Base-by-base conservation (phyloP, 2,113 vertebrate genomes). In the Labeo rohita region DNA sequence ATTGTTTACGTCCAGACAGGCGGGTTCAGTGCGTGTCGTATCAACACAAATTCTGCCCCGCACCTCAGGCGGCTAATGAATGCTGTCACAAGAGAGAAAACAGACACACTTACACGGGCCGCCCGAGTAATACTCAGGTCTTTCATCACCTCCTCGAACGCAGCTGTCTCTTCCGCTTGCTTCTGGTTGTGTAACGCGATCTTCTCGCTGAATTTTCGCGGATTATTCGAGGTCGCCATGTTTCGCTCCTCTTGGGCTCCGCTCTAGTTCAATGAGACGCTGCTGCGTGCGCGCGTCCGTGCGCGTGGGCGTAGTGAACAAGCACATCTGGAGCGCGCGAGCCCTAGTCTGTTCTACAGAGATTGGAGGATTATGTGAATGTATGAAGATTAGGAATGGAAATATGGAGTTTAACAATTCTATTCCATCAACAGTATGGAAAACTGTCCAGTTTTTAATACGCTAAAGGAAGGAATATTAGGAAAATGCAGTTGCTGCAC, bases 121-220 rank as follows among this genome's bases (percentile, higher is more conserved):
- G 97, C 97, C 88, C 97, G 95, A 91, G 97, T 98, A 90, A 98
- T 96, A 93, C 97, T 97, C 92, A 98, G 88, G 93, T 98, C 97
- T 89, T 98, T 98, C 97, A 98, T 98, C 91, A 98, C 97, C 92
- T 98, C 97, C 92, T 98, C 97, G 89, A 98, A 98, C 77, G 97
- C 97, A 21, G 97, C 97, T 0, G 97, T 98, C 94, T 98, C 97
- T 93, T 98, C 97, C 83, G 97, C 97, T 94, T 98, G 97, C 91
- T 98, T 98, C 92, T 98, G 97, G 90, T 97, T 98, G 91, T 98
- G 97, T 94, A 98, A 92, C 86, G 97, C 97, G 92, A 98, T 98
- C 95, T 98, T 98, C 93, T 98, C 97, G 95, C 97, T 98, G 94
- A 98, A 98, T 98, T 98, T 98, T 93, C 97, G 97, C 91, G 97